These are phyloP conservation scores for Yponomeuta sedellus DNA, from an alignment of 2,888 invertebrate genomes.

Conservation along the genomic window DNA sequence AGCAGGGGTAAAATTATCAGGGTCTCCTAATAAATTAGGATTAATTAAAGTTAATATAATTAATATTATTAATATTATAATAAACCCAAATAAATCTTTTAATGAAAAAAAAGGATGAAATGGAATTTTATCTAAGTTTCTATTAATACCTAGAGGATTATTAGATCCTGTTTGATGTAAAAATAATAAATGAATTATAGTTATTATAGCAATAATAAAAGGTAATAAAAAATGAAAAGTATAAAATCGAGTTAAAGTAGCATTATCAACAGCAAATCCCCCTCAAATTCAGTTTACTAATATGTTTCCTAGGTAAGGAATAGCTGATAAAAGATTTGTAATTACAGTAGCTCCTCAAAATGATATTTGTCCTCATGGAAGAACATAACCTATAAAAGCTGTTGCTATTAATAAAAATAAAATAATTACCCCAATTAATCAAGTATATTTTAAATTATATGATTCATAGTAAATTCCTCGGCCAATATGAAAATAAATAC, in stretches of 20 bases:
- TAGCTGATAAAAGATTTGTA: conserved; percentile 83
- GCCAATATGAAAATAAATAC: conserved; percentile 81
- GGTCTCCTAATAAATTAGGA: conserved; percentile 80
- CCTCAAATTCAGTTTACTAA: conserved; percentile 86
- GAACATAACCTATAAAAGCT: conserved; percentile 86
- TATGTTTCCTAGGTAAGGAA: conserved; percentile 79
- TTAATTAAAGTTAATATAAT: conserved; percentile 66
- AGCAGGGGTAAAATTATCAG: conserved; percentile 84
- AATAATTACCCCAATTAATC: conserved; percentile 80
- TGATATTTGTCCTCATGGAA: conserved; percentile 89
- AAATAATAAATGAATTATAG: conserved; percentile 80
- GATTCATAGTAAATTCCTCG: conserved; percentile 77
- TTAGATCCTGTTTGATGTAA: conserved; percentile 82
- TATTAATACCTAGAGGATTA: conserved; percentile 80
- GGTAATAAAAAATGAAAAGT: conserved; percentile 84
- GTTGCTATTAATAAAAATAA: conserved; percentile 82
- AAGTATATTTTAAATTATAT: conserved; percentile 73
- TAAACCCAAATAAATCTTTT: conserved; percentile 80
- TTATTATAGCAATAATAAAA: conserved; percentile 78
- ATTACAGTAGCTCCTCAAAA: conserved; percentile 89
- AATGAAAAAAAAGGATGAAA: conserved; percentile 81
- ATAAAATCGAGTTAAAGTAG: conserved; percentile 86
- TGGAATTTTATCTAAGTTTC: conserved; percentile 81
- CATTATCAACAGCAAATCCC: conserved; percentile 83
- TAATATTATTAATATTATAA: conserved; percentile 73